Evolutionary conservation across 2,797 vertebrate genomes (phyloP).

Genomic region (Sebastes oblongus): DNA sequence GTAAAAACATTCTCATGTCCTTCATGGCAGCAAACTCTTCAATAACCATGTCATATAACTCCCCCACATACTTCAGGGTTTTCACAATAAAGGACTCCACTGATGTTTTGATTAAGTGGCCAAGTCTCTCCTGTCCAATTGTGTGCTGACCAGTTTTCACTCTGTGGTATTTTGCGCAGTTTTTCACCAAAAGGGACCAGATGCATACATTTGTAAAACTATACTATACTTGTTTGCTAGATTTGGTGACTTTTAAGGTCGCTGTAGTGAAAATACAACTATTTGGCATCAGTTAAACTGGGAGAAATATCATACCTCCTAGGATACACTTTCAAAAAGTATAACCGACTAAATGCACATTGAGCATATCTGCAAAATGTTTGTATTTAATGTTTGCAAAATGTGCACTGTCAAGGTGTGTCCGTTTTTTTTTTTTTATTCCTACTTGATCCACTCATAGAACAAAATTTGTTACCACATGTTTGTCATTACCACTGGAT

Average conservation of each 20-base stretch:
- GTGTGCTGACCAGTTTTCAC: not conserved
- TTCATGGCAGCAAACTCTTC: slow-evolving; percentile 24
- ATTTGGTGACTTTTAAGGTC: not conserved
- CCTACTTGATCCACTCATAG: not conserved
- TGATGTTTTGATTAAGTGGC: not conserved
- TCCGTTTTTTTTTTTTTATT: not conserved
- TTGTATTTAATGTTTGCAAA: not conserved
- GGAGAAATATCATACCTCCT: not conserved
- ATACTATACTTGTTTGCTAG: not conserved
- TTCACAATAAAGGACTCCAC: slow-evolving; percentile 23
- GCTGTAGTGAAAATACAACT: not conserved
- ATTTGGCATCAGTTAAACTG: not conserved
- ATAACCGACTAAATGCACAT: not conserved
- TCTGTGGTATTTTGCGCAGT: not conserved
- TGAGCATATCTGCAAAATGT: not conserved
- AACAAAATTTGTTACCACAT: not conserved
- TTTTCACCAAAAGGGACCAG: not conserved
- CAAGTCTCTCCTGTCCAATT: not conserved
- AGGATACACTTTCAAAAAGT: not conserved
- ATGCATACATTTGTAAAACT: not conserved
- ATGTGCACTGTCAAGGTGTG: not conserved
- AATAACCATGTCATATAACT: slow-evolving; percentile 40
- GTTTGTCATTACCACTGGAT: not conserved
- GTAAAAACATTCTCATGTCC: slow-evolving; percentile 14
- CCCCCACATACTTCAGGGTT: slow-evolving; percentile 12